Conservation (phyloP, 2,888 invertebrate species). For the Volucella inanis region DNA sequence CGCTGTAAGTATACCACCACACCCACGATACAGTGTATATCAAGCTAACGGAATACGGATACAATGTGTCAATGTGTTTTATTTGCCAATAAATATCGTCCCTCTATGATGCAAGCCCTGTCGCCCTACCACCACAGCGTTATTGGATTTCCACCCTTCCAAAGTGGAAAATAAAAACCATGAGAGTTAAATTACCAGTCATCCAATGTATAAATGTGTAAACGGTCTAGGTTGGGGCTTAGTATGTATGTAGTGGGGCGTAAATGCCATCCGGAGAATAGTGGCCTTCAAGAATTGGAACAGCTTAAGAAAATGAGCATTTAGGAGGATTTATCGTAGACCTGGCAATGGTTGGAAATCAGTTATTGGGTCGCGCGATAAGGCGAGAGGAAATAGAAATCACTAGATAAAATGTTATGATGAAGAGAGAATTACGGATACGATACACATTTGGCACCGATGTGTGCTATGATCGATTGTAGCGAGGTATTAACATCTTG, state of each 20-base stretch:
- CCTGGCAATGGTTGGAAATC: constrained; percentile 61
- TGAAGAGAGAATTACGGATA: constrained; percentile 23
- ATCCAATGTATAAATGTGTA: constrained; percentile 70
- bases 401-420: constrained; percentile 47
- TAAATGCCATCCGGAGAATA: constrained; percentile 42
- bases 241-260: constrained; percentile 28
- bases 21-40: background rate
- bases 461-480: constrained; percentile 14
- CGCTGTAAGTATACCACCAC: constrained; percentile 6
- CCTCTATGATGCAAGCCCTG: constrained; percentile 55
- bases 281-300: constrained; percentile 43
- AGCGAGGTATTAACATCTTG: background rate
- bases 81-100: constrained; percentile 73
- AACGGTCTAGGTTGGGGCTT: background rate
- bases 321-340: constrained; percentile 66
- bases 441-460: constrained; percentile 32
- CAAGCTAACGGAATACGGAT: constrained; percentile 35
- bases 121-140: constrained; percentile 34
- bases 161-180: constrained; percentile 71
- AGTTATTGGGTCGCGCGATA: constrained; percentile 56
- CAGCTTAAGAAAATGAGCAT: constrained; percentile 72
- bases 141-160: constrained; percentile 65
- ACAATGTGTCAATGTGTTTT: constrained; percentile 75
- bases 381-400: constrained; percentile 39
- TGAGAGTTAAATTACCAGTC: constrained; percentile 74